phyloP scores from a whole-genome alignment of 2,888 invertebrate species.

The Nesidiocoris tenuis region DNA sequence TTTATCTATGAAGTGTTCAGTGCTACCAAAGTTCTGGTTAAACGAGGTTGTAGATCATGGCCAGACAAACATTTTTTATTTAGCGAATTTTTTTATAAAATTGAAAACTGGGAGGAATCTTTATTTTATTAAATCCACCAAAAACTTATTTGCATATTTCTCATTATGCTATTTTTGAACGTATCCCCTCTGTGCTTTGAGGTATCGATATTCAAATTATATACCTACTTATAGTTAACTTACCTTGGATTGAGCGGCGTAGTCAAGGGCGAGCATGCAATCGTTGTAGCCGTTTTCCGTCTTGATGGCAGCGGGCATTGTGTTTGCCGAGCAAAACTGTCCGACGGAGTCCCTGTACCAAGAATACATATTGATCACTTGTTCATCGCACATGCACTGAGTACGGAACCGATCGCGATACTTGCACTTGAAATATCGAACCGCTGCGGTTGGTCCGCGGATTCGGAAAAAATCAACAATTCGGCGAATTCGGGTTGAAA shows the following conservation, averaged over 20 bases:
- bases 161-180: not conserved
- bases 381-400: conserved; percentile 45
- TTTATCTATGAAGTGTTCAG: too few species aligned
- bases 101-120: too few species aligned
- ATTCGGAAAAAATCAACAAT: not conserved
- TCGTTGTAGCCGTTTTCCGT: conserved; percentile 68
- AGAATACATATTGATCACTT: conserved; percentile 59
- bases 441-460: not conserved
- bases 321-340: conserved; percentile 57
- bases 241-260: conserved; percentile 68
- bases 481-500: not conserved
- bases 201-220: too few species aligned
- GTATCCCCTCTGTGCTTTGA: too few species aligned
- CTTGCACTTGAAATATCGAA: not conserved
- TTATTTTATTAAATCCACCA: too few species aligned
- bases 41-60: too few species aligned
- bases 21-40: too few species aligned
- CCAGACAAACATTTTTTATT: too few species aligned
- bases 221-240: too few species aligned
- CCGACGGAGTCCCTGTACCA: conserved; percentile 63
- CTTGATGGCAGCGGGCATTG: conserved; percentile 65
- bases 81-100: too few species aligned
- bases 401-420: not conserved
- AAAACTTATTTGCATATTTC: not conserved
- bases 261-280: conserved; percentile 70